Evolutionary conservation across 2,888 invertebrate species (phyloP), one percentile per base, ranked within the genome.

Genomic region (Cephus sareptanus): DNA sequence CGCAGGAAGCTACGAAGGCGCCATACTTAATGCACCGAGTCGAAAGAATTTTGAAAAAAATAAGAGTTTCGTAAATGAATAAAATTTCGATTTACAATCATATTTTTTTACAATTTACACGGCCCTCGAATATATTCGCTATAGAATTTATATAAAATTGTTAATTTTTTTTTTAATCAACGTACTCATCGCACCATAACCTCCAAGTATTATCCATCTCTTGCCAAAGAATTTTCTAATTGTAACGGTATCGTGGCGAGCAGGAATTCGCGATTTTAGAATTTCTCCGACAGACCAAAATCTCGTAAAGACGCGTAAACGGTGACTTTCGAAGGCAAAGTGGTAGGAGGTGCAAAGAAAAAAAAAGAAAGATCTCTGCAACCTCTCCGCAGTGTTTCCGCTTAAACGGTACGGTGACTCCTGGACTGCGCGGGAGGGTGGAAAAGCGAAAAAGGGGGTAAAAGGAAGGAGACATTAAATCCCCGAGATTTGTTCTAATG

Each of bases 401-500:
- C 15, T 71, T 71, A 71, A 71, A 34, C 71, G 71, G 71, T 56
- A 56, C 23, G 56, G 56, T 15, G 56, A 23, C 56, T 56, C 56
- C 23, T 56, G 56, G 56, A 71, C 31, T 31, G 30, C 23, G 31
- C 71, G 34, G 30, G 30, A 71, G 34, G 71, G 31, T 71, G 71
- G 30, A 71, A 71, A 71, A 33, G 71, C 23, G 23, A 34, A 71
- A n/a, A 6, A 34, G 71, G 71, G 71, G 80, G 34, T 80, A 81
- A 81, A 79, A 83, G 86, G 83, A 84, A 84, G 84, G 82, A 86
- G 88, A 87, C 88, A 87, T 90, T 90, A 90, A 90, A 91, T 91
- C 89, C 89, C 87, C 79, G 88, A 90, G 90, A 90, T 90, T 90
- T 89, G 89, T 90, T 89, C 89, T 90, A 90, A 91, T 89, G 90